Conservation (phyloP, 30 jellyfish, hydroid and myxozoan genomes). For the Cassiopea xamachana region DNA sequence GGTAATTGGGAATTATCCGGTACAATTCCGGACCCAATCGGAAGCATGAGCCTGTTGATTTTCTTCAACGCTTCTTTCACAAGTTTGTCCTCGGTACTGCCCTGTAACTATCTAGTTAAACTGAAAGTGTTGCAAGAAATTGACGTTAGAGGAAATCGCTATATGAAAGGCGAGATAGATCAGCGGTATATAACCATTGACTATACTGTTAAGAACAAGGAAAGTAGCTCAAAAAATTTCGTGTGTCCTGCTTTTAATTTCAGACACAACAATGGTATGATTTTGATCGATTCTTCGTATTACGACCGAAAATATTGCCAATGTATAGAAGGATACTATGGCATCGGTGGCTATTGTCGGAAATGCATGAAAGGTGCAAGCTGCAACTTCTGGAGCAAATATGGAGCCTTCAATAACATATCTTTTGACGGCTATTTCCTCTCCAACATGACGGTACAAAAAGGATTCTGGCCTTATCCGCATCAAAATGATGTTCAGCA, state of each 20-base stretch:
- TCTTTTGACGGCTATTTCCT: too few species aligned
- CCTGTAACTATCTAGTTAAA: slow-evolving; percentile 42
- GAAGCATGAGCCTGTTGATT: slow-evolving; percentile 33
- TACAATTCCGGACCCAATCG: slow-evolving; percentile 66
- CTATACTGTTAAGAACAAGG: slow-evolving; percentile 15
- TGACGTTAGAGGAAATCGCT: slow-evolving; percentile 53
- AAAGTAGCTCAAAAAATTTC: slow-evolving; percentile 8
- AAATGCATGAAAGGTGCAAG: slow-evolving; percentile 66
- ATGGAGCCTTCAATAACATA: too few species aligned
- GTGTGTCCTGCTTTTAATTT: slow-evolving; percentile 67
- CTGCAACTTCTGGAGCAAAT: slow-evolving; percentile 19
- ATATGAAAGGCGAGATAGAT: slow-evolving; percentile 47
- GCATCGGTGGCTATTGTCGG: slow-evolving; percentile 73
- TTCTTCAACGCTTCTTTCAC: slow-evolving; percentile 53
- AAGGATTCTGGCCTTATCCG: slow-evolving; percentile 71
- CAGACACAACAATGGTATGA: slow-evolving; percentile 26
- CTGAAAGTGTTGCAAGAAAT: slow-evolving; percentile 43
- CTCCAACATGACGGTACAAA: slow-evolving; percentile 15
- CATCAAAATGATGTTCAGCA: neutral
- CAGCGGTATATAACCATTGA: slow-evolving; percentile 32
- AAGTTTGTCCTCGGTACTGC: slow-evolving; percentile 30
- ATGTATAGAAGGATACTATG: slow-evolving; percentile 57
- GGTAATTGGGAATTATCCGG: slow-evolving; percentile 54
- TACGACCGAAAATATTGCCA: slow-evolving; percentile 58
- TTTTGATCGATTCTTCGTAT: slow-evolving; percentile 49